A percentile compares a stretch with the other conserved stretches of the same genome.
phyloP scores from a whole-genome alignment of 2,888 invertebrate species.

The Drosophila bunnanda region DNA sequence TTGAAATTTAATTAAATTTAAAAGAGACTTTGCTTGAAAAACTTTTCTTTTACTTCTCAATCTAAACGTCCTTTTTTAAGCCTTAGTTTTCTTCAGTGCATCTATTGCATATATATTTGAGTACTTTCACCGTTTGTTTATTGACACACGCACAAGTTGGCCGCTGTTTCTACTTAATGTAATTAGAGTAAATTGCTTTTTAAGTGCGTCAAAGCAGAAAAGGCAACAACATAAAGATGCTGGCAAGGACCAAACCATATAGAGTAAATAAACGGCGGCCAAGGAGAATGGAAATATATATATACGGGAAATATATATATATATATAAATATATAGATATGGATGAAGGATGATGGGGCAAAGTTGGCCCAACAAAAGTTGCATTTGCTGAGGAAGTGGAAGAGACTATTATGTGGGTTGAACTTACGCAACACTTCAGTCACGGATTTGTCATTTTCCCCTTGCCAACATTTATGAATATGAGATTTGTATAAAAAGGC shows the following conservation, averaged over 20 bases:
- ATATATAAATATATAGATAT: neutral
- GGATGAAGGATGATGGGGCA: slow-evolving; percentile 15
- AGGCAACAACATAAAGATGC: slow-evolving; percentile 25
- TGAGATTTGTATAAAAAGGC: slow-evolving; percentile 13
- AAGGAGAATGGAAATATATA: too few species aligned
- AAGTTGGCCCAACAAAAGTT: slow-evolving; percentile 20
- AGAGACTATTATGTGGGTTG: slow-evolving; percentile 23
- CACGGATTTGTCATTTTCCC: slow-evolving; percentile 27
- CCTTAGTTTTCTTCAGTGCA: neutral
- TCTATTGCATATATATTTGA: slow-evolving; percentile 34
- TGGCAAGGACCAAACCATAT: slow-evolving; percentile 31
- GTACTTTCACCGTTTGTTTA: slow-evolving; percentile 59
- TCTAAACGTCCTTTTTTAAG: too few species aligned
- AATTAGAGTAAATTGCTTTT: slow-evolving; percentile 80
- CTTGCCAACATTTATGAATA: slow-evolving; percentile 19
- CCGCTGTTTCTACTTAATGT: slow-evolving; percentile 75
- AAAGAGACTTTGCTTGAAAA: too few species aligned
- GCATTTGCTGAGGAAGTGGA: slow-evolving; percentile 7
- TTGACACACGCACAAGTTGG: slow-evolving; percentile 73
- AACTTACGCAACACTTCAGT: slow-evolving; percentile 25
- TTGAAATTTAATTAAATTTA: too few species aligned
- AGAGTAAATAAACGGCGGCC: slow-evolving; percentile 32
- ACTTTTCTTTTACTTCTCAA: too few species aligned
- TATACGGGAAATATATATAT: neutral
- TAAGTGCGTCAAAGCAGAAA: slow-evolving; percentile 69